phyloP scores from a whole-genome alignment of 2,113 vertebrate genomes.

The Calidris pygmaea region DNA sequence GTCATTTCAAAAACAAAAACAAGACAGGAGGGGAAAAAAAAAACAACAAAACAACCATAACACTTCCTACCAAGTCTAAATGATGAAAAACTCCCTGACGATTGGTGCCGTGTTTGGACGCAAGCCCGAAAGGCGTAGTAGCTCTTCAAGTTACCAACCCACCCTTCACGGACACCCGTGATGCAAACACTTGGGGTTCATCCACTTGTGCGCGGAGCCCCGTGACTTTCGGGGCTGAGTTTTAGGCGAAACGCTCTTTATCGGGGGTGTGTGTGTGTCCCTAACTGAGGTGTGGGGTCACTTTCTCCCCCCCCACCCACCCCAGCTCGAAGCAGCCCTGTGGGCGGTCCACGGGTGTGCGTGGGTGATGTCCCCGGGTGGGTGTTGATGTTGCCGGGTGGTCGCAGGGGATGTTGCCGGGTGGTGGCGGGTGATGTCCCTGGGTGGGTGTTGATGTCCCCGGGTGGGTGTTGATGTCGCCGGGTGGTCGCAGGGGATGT shows the following conservation, averaged over 20 bases:
- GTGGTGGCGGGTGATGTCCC: not conserved
- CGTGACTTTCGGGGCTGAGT: not conserved
- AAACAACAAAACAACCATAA: not conserved
- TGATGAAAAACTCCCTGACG: not conserved
- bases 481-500: not conserved
- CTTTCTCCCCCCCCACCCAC: too few species aligned
- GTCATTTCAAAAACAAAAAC: not conserved
- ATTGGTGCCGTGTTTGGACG: not conserved
- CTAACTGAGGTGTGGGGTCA: too few species aligned
- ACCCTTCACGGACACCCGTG: not conserved
- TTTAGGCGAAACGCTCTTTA: not conserved
- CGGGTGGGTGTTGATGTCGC: not conserved
- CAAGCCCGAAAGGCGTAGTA: not conserved
- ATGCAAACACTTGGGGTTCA: fast-evolving
- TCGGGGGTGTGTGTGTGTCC: not conserved
- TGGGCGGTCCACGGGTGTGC: not conserved
- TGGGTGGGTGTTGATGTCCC: not conserved
- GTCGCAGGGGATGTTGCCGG: not conserved
- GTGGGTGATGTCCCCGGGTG: not conserved
- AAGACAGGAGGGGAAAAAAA: not conserved
- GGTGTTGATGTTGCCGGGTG: not conserved
- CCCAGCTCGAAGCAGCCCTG: too few species aligned
- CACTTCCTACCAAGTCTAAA: not conserved
- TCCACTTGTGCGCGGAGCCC: fast-evolving
- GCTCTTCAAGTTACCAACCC: not conserved